A percentile compares a stretch with the other conserved stretches of the same genome.
These are phyloP conservation scores for Pocillopora meandrina DNA, from an alignment of 92 coral and sea anemone species.

Conservation along the genomic window DNA sequence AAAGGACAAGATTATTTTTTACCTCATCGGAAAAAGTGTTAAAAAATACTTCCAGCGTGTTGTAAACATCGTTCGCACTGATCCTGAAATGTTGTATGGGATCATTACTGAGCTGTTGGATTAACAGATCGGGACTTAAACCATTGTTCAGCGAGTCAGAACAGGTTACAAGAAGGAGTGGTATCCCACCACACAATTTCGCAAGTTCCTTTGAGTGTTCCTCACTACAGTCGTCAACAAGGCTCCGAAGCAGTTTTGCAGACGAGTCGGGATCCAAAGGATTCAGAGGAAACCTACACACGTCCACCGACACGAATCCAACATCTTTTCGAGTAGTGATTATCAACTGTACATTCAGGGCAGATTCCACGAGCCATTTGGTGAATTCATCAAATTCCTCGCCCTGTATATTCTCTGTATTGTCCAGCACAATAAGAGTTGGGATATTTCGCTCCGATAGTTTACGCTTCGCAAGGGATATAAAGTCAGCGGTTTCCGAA, in stretches of 20 bases:
- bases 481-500: conserved; percentile 16
- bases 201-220: not conserved
- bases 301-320: not conserved
- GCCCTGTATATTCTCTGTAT: conserved; percentile 51
- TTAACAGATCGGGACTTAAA: not conserved
- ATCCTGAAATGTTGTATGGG: not conserved
- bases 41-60: not conserved
- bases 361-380: not conserved
- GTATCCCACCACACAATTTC: not conserved
- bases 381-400: not conserved
- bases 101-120: not conserved
- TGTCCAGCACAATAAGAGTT: conserved; percentile 55
- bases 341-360: not conserved
- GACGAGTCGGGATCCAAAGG: conserved; percentile 1
- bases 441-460: conserved; percentile 4
- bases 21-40: not conserved
- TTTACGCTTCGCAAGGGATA: conserved; percentile 8
- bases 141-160: not conserved
- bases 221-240: not conserved
- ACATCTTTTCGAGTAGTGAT: not conserved
- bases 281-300: not conserved
- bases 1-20: not conserved
- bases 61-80: not conserved
- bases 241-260: not conserved
- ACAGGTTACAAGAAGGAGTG: not conserved